Percentiles rank a stretch among this genome's conserved stretches.
Evolutionary conservation across 2,113 vertebrate species (phyloP).

Genomic region (Phyllostomus hastatus): DNA sequence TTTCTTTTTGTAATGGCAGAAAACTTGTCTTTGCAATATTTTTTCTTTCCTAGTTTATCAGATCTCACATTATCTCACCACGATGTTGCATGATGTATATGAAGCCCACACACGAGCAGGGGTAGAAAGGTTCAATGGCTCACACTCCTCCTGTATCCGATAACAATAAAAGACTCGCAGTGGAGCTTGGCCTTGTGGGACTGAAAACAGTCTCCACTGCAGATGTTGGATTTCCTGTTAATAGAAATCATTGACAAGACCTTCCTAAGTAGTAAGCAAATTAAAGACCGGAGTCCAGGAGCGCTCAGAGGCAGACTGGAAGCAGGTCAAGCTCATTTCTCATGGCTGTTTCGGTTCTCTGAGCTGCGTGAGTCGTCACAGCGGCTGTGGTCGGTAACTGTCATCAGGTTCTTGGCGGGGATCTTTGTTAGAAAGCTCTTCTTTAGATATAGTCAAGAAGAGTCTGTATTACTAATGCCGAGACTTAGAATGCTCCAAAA

Average conservation of each 20-base stretch:
- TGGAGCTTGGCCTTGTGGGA: neutral
- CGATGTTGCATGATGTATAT: no score
- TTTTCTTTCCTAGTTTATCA: neutral
- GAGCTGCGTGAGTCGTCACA: neutral
- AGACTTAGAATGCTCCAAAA: neutral
- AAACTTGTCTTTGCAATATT: neutral
- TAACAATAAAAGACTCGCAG: neutral
- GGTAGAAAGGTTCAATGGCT: neutral
- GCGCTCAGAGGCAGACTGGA: neutral
- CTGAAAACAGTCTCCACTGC: neutral
- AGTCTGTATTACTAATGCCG: neutral
- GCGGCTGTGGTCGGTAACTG: neutral
- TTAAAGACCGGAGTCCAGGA: neutral
- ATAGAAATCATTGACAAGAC: neutral
- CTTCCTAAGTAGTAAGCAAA: neutral
- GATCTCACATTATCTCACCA: neutral
- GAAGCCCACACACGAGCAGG: no score
- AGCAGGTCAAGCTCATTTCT: neutral
- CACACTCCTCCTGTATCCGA: fast-evolving
- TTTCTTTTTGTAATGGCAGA: neutral
- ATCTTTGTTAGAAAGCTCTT: neutral
- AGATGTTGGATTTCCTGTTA: neutral
- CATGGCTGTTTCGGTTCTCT: neutral
- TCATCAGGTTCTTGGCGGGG: neutral
- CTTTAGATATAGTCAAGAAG: neutral